Evolutionary conservation across 1,140 invertebrate genomes (phyloP).

Genomic region (Drosophila repletoides): DNA sequence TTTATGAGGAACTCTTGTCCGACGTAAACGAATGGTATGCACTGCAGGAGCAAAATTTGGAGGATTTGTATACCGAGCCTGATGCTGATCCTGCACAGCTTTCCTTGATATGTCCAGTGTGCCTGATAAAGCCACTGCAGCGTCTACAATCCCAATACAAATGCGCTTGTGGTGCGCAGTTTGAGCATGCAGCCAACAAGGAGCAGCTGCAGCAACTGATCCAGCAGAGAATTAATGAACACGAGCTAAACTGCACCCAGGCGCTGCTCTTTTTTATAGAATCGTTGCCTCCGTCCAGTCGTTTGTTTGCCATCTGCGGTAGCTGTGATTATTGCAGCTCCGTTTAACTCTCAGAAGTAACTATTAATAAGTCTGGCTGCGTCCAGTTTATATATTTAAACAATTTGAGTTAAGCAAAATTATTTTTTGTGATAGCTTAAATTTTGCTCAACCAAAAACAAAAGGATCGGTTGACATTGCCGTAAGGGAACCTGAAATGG

Average conservation of each 20-base stretch:
- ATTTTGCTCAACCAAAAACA: no score
- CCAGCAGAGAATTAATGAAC: conserved; percentile 39
- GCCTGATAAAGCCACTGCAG: conserved; percentile 40
- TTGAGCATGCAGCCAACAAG: conserved; percentile 44
- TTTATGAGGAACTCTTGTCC: conserved; percentile 54
- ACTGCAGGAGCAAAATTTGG: conserved; percentile 59
- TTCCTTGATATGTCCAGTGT: conserved; percentile 61
- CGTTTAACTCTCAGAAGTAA: conserved; percentile 27
- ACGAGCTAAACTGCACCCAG: conserved; percentile 57
- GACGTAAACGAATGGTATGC: conserved; percentile 76
- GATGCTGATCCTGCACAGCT: conserved; percentile 9
- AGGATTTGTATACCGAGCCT: conserved; percentile 46
- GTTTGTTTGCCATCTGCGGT: conserved; percentile 67
- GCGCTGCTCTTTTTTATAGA: conserved; percentile 67
- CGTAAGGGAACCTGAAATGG: no score
- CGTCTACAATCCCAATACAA: conserved; percentile 10
- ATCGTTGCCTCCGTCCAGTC: conserved; percentile 16
- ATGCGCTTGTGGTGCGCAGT: conserved; percentile 54
- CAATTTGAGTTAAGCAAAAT: no score
- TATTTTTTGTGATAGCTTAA: no score
- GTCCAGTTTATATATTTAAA: conserved; percentile 10
- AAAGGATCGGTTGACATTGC: no score
- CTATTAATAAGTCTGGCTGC: conserved; percentile 16
- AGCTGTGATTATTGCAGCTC: conserved; percentile 72
- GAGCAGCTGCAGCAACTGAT: conserved; percentile 27